Evolutionary conservation across 2,797 vertebrate species (phyloP).

Genomic region (Phyllotis vaccarum): DNA sequence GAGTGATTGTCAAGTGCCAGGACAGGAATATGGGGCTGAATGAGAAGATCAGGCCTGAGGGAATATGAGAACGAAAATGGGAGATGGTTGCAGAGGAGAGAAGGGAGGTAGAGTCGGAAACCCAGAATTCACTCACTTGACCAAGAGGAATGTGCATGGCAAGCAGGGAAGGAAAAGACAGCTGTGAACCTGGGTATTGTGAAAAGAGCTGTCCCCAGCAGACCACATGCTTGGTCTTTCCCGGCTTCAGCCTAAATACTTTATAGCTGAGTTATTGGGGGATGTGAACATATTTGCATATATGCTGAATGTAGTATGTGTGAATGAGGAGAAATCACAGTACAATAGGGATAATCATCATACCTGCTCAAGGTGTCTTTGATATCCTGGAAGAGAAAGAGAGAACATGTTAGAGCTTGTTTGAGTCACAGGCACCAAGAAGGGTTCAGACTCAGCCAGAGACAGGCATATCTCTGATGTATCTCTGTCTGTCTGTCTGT

Average conservation of each 20-base stretch:
- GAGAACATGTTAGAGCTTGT: neutral
- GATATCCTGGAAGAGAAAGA: slow-evolving; percentile 54
- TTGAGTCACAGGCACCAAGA: neutral
- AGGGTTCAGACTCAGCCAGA: no score
- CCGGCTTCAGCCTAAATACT: neutral
- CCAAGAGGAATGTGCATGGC: neutral
- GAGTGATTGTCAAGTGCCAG: neutral
- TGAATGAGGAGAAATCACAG: no score
- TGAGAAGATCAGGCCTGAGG: no score
- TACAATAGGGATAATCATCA: neutral
- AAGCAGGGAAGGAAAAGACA: neutral
- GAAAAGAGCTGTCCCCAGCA: no score
- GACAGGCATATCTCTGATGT: no score
- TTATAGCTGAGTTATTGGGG: neutral
- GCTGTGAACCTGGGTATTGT: neutral
- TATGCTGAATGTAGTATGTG: neutral
- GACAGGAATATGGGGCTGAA: neutral
- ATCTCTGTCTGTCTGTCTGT: no score
- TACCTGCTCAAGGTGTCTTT: neutral
- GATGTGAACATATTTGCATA: neutral
- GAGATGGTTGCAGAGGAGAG: neutral
- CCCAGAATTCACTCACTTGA: neutral
- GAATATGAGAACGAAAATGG: neutral
- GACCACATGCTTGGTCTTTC: neutral
- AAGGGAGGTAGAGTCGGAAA: neutral